Base-by-base conservation (phyloP, 2,113 vertebrate species). In the Chrysochloris asiatica region DNA sequence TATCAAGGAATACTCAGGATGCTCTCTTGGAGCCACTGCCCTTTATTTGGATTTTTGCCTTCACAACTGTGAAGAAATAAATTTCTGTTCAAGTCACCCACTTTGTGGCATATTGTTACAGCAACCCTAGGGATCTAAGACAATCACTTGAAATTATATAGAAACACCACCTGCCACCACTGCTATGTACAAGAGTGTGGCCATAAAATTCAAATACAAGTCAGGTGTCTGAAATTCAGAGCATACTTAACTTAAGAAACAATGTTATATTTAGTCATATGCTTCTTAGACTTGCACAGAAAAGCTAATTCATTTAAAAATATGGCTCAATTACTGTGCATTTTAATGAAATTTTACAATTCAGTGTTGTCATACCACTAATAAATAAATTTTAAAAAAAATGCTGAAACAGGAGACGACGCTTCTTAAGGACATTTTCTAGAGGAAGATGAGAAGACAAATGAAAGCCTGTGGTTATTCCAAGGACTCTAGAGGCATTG, bases 171-270 rank as follows among this genome's bases (percentile, higher is more conserved):
- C 16, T 67, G 63, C 28, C 52, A 50, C 19, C 22, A 14, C 7
- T 61, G 50, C n/a, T 83, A 0, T 28, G 8, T 69, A 61, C 3
- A 52, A 76, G 48, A 81, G 19, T 83, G 41, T 73, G n/a, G 10
- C 59, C 65, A 90, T 86, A 28, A 78, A 76, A 86, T 79, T 91
- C 17, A 86, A 89, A 86, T 67, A 36, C 43, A 85, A 45, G 33
- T 92, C 81, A 76, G 43, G 54, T 90, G 38, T 63, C 67, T 90
- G 65, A 90, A 95, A 83, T 48, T 63, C 81, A 81, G 83, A 93
- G 22, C 17, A 41, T 9, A 79, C 56, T 83, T 85, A 86, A 43
- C 36, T 59, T 33, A 84, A 93, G 88, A 84, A 85, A 75, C 4
- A 65, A 36, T 41, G 73, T 56, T 92, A 81, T 30, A 92, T 65